Evolutionary conservation across 2,888 invertebrate species (phyloP).

Genomic region (Orthosia incerta): DNA sequence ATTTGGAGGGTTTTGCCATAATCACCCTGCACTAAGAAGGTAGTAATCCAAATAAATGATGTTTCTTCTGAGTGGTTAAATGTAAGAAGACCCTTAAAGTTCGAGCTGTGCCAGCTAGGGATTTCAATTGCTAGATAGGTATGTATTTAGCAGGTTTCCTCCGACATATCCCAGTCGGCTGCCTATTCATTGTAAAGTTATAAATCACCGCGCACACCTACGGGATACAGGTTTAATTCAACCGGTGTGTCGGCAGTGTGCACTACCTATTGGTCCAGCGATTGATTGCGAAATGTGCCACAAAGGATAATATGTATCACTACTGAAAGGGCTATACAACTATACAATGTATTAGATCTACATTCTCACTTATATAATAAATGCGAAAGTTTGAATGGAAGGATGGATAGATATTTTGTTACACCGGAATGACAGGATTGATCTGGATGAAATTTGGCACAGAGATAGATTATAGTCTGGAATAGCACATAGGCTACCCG

Average conservation of each 20-base stretch:
- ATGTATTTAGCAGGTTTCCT: constrained; percentile 73
- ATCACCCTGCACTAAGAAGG: too few species aligned
- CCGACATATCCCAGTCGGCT: constrained; percentile 74
- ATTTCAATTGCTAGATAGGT: constrained; percentile 75
- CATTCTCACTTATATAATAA: background rate
- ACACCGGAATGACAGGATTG: too few species aligned
- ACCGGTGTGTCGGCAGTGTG: constrained; percentile 49
- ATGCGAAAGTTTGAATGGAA: too few species aligned
- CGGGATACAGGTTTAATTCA: constrained; percentile 76
- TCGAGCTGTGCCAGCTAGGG: constrained; percentile 67
- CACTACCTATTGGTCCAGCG: constrained; percentile 30
- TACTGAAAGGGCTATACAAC: background rate
- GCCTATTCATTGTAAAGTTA: constrained; percentile 79
- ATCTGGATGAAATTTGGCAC: too few species aligned
- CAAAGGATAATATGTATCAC: constrained; percentile 52
- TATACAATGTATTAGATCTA: background rate
- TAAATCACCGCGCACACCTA: constrained; percentile 77
- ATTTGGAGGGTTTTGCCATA: too few species aligned
- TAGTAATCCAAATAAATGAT: too few species aligned
- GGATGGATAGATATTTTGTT: too few species aligned
- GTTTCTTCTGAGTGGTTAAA: background rate
- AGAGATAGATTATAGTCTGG: too few species aligned
- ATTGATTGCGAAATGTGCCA: constrained; percentile 49
- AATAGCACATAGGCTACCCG: too few species aligned
- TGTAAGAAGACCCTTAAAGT: constrained; percentile 22